These are phyloP conservation scores for Belonocnema kinseyi DNA, from an alignment of 1,140 invertebrate genomes.

Conservation along the genomic window DNA sequence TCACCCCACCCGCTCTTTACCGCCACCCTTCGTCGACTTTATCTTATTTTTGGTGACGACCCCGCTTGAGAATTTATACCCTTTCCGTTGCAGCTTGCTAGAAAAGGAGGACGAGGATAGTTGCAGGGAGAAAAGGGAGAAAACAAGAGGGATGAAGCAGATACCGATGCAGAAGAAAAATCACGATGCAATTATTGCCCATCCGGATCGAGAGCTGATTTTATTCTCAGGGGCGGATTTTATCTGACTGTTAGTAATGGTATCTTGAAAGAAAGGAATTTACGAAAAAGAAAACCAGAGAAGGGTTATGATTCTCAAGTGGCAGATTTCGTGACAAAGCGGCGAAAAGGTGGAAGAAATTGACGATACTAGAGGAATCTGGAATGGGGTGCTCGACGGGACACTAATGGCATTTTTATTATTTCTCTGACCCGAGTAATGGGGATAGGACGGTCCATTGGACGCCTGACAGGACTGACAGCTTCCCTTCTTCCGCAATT, in stretches of 20 bases:
- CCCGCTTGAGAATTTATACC: conserved; percentile 68
- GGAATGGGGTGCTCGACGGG: conserved; percentile 41
- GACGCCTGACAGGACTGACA: conserved; percentile 69
- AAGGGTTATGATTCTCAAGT: conserved; percentile 70
- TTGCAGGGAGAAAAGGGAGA: conserved; percentile 9
- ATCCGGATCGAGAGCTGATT: conserved; percentile 62
- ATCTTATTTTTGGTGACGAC: conserved; percentile 73
- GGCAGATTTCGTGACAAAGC: conserved; percentile 65
- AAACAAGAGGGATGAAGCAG: conserved; percentile 44
- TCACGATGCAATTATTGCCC: conserved; percentile 68
- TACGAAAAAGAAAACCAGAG: conserved; percentile 54
- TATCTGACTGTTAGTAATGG: not conserved
- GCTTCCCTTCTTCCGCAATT: conserved; percentile 53
- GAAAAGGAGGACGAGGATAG: conserved; percentile 31
- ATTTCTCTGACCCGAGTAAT: conserved; percentile 66
- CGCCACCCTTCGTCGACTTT: conserved; percentile 64
- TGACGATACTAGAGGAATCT: conserved; percentile 45
- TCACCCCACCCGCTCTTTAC: conserved; percentile 41
- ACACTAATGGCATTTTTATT: conserved; percentile 76
- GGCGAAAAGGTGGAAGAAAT: conserved; percentile 56
- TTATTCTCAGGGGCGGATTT: conserved; percentile 30
- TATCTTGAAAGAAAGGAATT: not conserved
- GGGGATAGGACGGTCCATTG: conserved; percentile 70
- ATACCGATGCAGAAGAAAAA: conserved; percentile 34
- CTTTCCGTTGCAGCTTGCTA: conserved; percentile 56